Evolutionary conservation across 2,113 vertebrate genomes (phyloP).

Genomic region (Coptodon bakossiorum): DNA sequence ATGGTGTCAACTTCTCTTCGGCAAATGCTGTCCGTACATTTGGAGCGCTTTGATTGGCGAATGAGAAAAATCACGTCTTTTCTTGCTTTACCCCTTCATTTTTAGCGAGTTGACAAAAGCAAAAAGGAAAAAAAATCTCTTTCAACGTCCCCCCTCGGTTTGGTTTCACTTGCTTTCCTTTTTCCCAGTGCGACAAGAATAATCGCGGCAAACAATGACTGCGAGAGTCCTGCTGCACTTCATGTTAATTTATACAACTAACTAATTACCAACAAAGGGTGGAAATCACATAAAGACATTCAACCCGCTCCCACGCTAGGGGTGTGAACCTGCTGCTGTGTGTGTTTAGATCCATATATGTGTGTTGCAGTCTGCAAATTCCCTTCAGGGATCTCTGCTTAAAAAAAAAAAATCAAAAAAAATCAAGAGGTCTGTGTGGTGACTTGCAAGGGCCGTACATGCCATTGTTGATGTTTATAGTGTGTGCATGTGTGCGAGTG

Average conservation of each 20-base stretch:
- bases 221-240: slow-evolving; percentile 86
- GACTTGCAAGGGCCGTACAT: slow-evolving; percentile 24
- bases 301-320: slow-evolving; percentile 84
- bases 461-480: slow-evolving; percentile 34
- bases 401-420: background rate
- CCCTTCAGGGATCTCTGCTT: slow-evolving; percentile 10
- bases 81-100: background rate
- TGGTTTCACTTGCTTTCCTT: slow-evolving; percentile 22
- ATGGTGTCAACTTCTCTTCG: slow-evolving; percentile 2
- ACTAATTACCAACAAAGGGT: slow-evolving; percentile 97
- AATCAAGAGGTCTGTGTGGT: slow-evolving; percentile 20
- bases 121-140: slow-evolving; percentile 11
- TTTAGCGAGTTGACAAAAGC: background rate
- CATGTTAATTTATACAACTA: slow-evolving; percentile 99
- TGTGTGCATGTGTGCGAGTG: slow-evolving; percentile 3
- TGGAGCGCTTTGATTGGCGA: background rate
- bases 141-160: slow-evolving; percentile 45
- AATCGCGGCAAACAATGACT: slow-evolving; percentile 88
- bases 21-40: background rate
- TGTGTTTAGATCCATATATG: background rate
- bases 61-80: background rate
- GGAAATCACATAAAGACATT: slow-evolving; percentile 92
- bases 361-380: background rate
- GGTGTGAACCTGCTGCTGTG: slow-evolving; percentile 75
- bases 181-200: slow-evolving; percentile 58